These are phyloP conservation scores for Burhinus bistriatus DNA, from an alignment of 2,113 vertebrate genomes.

Conservation along the genomic window DNA sequence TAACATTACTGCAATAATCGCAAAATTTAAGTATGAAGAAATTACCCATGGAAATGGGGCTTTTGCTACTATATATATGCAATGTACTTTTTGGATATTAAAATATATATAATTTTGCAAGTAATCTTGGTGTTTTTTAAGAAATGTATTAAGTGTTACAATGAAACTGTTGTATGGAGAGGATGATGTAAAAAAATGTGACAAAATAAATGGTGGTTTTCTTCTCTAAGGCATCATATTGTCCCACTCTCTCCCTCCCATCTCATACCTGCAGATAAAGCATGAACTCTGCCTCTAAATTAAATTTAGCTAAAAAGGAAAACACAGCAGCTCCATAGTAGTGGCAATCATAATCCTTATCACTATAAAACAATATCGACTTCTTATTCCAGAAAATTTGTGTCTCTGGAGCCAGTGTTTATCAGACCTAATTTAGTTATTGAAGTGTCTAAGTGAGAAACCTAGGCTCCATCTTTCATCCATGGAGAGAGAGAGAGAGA, in stretches of 20 bases:
- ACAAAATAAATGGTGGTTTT: constrained; percentile 93
- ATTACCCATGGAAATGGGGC: constrained; percentile 73
- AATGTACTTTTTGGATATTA: constrained; percentile 92
- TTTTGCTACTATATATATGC: constrained; percentile 90
- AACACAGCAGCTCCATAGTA: neutral
- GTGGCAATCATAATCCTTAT: neutral
- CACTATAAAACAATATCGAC: neutral
- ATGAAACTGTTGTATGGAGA: constrained; percentile 80
- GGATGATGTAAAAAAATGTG: constrained; percentile 86
- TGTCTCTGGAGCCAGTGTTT: neutral
- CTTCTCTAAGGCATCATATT: constrained; percentile 38
- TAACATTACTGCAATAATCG: constrained; percentile 73
- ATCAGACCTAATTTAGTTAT: neutral
- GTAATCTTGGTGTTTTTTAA: constrained; percentile 81
- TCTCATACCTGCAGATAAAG: neutral
- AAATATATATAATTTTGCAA: constrained; percentile 95
- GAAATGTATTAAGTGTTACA: constrained; percentile 84
- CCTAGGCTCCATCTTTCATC: neutral
- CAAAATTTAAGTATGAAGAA: constrained; percentile 56
- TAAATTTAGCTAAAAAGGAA: neutral
- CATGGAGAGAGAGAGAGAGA: neutral
- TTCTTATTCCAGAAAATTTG: neutral
- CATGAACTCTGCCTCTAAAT: neutral
- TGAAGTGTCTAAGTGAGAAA: neutral
- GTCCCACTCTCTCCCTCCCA: constrained; percentile 30